phyloP scores from a whole-genome alignment of 2,797 vertebrate species.

The Falco columbarius region DNA sequence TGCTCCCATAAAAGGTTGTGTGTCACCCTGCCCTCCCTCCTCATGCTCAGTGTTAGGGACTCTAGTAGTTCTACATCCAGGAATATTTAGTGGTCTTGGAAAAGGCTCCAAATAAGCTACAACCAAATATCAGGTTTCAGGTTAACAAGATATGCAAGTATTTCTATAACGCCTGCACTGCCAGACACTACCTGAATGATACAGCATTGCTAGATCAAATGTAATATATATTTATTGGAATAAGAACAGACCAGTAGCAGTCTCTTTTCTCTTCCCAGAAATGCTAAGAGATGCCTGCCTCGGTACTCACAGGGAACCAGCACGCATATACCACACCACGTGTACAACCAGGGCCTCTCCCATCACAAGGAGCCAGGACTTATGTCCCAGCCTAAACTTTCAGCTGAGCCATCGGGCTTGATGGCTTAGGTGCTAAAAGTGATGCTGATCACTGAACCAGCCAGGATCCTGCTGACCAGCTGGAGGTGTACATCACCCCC shows the following conservation, averaged over 20 bases:
- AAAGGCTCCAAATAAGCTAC: constrained; percentile 49
- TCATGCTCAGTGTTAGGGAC: neutral
- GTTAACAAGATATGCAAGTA: neutral
- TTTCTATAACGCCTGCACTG: neutral
- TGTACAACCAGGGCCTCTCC: neutral
- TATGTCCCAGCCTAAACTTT: neutral
- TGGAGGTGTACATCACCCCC: neutral
- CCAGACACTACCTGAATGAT: neutral
- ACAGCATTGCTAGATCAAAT: neutral
- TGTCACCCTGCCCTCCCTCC: neutral
- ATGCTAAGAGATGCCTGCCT: neutral
- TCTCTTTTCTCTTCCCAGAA: neutral
- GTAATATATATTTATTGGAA: neutral
- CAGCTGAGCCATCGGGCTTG: accelerated
- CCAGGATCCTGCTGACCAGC: neutral
- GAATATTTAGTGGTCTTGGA: neutral
- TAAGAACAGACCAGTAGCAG: neutral
- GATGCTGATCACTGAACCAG: neutral
- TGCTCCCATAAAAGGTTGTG: neutral
- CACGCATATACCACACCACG: accelerated
- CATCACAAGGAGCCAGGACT: neutral
- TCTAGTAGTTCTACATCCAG: neutral
- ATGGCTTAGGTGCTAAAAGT: neutral
- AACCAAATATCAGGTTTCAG: constrained; percentile 74
- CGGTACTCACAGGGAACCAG: neutral